Percentiles rank a stretch among this genome's conserved stretches.
These are phyloP conservation scores for Vidua macroura DNA, from an alignment of 2,113 vertebrate genomes.

Conservation along the genomic window DNA sequence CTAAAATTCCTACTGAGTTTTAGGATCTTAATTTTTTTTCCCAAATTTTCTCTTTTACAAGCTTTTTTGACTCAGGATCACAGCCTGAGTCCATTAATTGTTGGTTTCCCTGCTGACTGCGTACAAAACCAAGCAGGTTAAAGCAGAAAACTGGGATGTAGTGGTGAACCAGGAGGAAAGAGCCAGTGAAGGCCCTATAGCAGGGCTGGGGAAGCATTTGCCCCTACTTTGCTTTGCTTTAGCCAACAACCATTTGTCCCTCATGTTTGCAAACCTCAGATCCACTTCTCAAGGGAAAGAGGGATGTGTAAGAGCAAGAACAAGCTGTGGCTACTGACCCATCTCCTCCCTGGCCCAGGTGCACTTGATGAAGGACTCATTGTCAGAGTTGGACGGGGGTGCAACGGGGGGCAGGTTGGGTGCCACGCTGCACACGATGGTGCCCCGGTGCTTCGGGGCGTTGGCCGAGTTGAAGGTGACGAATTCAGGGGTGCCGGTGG, in stretches of 20 bases:
- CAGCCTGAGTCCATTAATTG: neutral
- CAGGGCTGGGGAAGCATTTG: neutral
- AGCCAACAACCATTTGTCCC: neutral
- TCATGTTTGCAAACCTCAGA: neutral
- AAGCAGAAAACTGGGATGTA: neutral
- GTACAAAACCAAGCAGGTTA: rapidly evolving
- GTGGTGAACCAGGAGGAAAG: neutral
- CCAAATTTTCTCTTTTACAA: neutral
- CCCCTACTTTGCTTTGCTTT: neutral
- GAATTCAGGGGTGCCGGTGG: conserved; percentile 53
- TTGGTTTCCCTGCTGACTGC: neutral
- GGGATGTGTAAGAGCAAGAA: neutral
- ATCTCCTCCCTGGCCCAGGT: conserved; percentile 91
- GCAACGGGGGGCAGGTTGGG: conserved; percentile 83
- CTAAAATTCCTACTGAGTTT: neutral
- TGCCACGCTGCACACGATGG: conserved; percentile 92
- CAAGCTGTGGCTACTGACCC: conserved; percentile 74
- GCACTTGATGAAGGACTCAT: conserved; percentile 85
- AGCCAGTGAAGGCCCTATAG: neutral
- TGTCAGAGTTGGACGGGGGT: conserved; percentile 82
- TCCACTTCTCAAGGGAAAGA: neutral
- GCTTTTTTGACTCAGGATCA: neutral
- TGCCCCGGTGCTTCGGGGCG: conserved; percentile 73
- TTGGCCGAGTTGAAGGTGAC: conserved; percentile 72
- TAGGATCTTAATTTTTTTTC: neutral